Conservation (phyloP, 2,888 invertebrate species). For the Tachina fera region DNA sequence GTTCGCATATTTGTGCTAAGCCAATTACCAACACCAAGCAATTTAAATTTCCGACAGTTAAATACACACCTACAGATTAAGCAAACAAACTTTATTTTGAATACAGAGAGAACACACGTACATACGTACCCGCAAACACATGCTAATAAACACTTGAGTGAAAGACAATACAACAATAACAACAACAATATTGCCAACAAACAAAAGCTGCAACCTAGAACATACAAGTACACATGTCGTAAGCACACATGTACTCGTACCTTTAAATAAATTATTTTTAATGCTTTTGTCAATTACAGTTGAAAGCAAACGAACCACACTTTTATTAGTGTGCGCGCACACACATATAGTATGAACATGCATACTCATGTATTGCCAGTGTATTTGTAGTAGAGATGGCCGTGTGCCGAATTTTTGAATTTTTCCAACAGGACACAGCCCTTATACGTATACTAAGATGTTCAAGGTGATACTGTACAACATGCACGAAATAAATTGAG, state of each 20-base stretch:
- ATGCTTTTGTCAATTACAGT: conserved; percentile 65
- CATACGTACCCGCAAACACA: neutral
- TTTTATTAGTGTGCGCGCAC: conserved; percentile 2
- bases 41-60: neutral
- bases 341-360: neutral
- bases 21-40: conserved; percentile 44
- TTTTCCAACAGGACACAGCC: too few relatives aligned
- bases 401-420: too few relatives aligned
- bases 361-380: too few relatives aligned
- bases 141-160: conserved; percentile 11
- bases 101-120: neutral
- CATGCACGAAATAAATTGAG: too few relatives aligned
- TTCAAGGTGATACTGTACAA: too few relatives aligned
- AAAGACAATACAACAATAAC: conserved; percentile 26
- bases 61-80: conserved; percentile 9
- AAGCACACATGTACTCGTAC: conserved; percentile 15
- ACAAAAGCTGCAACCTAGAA: neutral
- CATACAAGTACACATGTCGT: neutral
- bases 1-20: conserved; percentile 17
- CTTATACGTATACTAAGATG: too few relatives aligned
- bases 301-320: conserved; percentile 48
- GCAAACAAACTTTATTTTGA: neutral
- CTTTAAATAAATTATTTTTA: conserved; percentile 63
- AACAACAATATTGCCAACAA: conserved; percentile 13
- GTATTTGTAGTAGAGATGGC: too few relatives aligned